Conservation (phyloP, 2,113 vertebrate genomes). For the Aptenodytes forsteri region DNA sequence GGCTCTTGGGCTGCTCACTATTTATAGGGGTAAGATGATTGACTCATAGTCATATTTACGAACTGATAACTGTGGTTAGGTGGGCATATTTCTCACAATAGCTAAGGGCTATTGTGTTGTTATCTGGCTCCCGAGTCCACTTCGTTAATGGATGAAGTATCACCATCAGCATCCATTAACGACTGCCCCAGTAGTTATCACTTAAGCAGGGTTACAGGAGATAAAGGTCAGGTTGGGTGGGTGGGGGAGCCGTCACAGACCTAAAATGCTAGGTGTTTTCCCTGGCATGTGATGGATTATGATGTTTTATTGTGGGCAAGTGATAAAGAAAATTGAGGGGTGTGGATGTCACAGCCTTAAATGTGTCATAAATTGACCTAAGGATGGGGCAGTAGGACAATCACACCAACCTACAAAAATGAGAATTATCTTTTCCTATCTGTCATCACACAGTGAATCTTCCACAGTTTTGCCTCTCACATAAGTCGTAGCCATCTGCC, state of each 20-base stretch:
- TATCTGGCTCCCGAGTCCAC: no score
- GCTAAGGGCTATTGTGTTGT: no score
- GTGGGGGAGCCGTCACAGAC: neutral
- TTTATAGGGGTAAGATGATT: no score
- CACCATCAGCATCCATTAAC: no score
- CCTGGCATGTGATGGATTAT: neutral
- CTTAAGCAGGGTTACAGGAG: no score
- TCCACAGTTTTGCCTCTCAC: neutral
- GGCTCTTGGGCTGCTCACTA: no score
- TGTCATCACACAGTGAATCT: neutral
- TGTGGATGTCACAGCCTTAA: neutral
- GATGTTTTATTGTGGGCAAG: neutral
- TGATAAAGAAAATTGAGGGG: neutral
- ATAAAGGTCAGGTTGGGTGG: no score
- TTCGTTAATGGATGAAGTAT: no score
- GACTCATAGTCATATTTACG: no score
- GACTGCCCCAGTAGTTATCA: no score
- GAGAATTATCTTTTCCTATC: neutral
- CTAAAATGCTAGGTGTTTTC: neutral
- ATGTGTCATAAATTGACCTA: neutral
- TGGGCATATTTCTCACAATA: no score
- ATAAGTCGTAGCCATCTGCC: neutral
- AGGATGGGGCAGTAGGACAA: neutral
- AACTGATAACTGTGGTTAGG: no score
- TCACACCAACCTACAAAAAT: neutral